Base-by-base conservation (phyloP, 53 echinoderm and acorn worm genomes). In the Holothuria scabra region DNA sequence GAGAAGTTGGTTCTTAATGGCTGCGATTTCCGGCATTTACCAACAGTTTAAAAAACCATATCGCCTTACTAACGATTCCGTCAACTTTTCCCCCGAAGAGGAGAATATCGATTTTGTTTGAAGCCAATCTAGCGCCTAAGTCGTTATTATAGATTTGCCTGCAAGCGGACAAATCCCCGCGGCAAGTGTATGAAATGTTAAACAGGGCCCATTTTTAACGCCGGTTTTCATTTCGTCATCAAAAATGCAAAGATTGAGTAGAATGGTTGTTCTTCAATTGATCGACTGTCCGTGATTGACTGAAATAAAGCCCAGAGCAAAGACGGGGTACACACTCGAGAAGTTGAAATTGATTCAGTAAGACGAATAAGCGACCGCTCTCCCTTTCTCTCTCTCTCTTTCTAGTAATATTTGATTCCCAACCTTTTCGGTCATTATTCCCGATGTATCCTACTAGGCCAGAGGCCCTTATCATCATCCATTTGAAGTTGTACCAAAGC, bases 21-120 rank as follows among this genome's bases (percentile, higher is more conserved):
- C 72, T 44, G 72, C 48, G 72, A 72, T 72, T 72, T 72, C 72
- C 72, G 72, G 72, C 72, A 72, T 46, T 72, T 38, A 72, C 41
- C 72, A 38, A 72, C 41, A 25, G 34, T 44, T 72, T 72, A 44
- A 72, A 72, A 72, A 72, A 72, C 72, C 72, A 72, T 72, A 72
- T 72, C 72, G 72, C 25, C 72, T 72, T 72, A 72, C 72, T 44
- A 72, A 72, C 72, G 41, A 72, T 72, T 72, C 34, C 46, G 72
- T 28, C 48, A 49, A 72, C 72, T 72, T 72, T 72, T 72, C 48
- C 72, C 72, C 72, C 44, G 48, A 72, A 72, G 72, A 72, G 72
- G 72, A 48, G 48, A 44, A 72, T 72, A 72, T 72, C 22, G 72
- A 72, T 72, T 67, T 38, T 24, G 44, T 48, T 13, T 34, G 23